A percentile compares a stretch with the other conserved stretches of the same genome.
Conservation (phyloP, 2,113 vertebrate species). For the Lasiurus cinereus region DNA sequence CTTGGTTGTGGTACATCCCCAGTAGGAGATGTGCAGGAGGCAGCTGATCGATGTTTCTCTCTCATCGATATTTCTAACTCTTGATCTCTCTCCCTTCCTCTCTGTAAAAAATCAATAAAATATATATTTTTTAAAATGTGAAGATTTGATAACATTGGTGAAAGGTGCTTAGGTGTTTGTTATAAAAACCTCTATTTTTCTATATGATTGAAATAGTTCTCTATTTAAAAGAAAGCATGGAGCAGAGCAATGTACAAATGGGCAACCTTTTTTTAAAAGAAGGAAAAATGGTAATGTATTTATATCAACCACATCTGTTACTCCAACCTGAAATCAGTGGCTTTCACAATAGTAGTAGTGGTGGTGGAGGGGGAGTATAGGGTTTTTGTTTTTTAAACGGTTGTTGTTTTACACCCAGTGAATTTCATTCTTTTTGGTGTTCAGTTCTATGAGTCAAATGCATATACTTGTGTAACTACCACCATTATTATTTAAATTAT, state of each 20-base stretch:
- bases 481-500: neutral
- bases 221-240: neutral
- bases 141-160: neutral
- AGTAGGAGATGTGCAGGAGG: no score
- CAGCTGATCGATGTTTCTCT: no score
- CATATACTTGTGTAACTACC: neutral
- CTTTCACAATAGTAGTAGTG: neutral
- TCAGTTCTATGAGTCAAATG: neutral
- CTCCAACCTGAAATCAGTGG: neutral
- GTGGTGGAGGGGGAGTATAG: neutral
- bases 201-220: neutral
- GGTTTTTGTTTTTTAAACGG: constrained; percentile 15
- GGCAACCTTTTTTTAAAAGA: neutral
- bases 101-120: no score
- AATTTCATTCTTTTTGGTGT: constrained; percentile 14
- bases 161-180: neutral
- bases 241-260: neutral
- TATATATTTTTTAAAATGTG: neutral
- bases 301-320: neutral
- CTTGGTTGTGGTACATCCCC: no score
- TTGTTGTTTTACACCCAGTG: neutral
- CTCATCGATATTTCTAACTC: no score
- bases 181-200: neutral
- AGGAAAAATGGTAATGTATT: constrained; percentile 1
- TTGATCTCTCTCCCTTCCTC: no score